Evolutionary conservation across 2,888 invertebrate genomes (phyloP).

Genomic region (Lapara coniferarum): DNA sequence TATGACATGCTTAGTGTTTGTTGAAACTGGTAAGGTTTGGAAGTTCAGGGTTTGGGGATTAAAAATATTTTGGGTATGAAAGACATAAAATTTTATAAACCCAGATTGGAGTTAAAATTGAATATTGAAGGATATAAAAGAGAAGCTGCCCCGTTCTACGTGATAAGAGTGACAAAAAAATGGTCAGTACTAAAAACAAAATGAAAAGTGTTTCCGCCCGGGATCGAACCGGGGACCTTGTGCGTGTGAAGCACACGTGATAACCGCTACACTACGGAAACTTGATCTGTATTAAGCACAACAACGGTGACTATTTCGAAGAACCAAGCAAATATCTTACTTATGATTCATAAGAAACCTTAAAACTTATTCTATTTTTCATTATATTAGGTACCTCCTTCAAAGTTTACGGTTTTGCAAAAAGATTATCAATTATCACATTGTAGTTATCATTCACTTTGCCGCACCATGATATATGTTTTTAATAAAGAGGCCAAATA

Average conservation of each 20-base stretch:
- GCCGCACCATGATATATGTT: not conserved
- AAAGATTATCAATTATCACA: no score
- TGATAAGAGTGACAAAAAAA: no score
- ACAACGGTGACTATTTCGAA: not conserved
- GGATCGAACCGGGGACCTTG: conserved; percentile 89
- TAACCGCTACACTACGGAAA: conserved; percentile 91
- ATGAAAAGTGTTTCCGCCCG: conserved; percentile 84
- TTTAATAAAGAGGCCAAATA: not conserved
- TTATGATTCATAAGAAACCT: no score
- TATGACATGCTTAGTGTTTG: conserved; percentile 28
- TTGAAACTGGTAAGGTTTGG: not conserved
- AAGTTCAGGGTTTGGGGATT: not conserved
- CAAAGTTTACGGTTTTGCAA: no score
- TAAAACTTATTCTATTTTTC: no score
- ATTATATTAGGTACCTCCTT: no score
- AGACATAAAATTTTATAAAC: no score
- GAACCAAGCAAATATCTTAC: no score
- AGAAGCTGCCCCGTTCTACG: no score
- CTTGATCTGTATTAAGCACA: conserved; percentile 42
- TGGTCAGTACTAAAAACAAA: not conserved
- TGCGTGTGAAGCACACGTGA: conserved; percentile 92
- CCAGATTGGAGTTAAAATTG: no score
- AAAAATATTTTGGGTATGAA: not conserved
- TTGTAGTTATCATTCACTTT: no score
- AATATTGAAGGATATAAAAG: no score